Evolutionary conservation across 2,113 vertebrate species (phyloP), one percentile per base, ranked within the genome.

Genomic region (Cyprinus carpio): DNA sequence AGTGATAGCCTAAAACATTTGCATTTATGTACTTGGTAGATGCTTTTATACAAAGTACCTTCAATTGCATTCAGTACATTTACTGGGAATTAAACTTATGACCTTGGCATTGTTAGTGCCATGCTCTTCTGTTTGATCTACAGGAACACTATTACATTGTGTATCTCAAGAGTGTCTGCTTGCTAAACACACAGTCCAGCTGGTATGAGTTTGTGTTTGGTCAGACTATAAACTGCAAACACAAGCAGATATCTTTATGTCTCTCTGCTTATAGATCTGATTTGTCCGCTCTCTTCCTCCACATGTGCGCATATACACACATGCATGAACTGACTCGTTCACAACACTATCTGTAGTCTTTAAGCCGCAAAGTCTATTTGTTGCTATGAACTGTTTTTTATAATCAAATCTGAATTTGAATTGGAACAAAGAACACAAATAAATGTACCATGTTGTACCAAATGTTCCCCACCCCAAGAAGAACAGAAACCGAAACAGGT

Each of bases 311-410:
- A 82, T 62, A 81, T 62, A 81, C 10, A 69, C 65, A 65, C 34
- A 67, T 25, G 25, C 56, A 11, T 54, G 76, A 60, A 65, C 64
- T 27, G n/a, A 58, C 81, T 78, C 69, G 18, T 51, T 54, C 72
- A 11, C 89, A 85, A 20, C 27, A 13, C 64, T 80, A 54, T 84
- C 62, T 84, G 83, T 75, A 78, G 46, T 18, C 64, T 51, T 16
- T 10, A 56, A 34, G 5, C 29, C 15, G 49, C 51, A 77, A 77
- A 77, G 29, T 54, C 27, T 76, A 15, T 27, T 49, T 1, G 25
- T 56, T 77, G 8, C 75, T 37, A n/a, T 31, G 29, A 18, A 25
- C 51, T 13, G 49, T 20, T 77, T 77, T 16, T 56, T 34, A 3
- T 34, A 58, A 37, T 34, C 16, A 56, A 18, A 56, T 56, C 16